phyloP scores from a whole-genome alignment of 2,113 vertebrate species.

The Falcunculus frontatus region DNA sequence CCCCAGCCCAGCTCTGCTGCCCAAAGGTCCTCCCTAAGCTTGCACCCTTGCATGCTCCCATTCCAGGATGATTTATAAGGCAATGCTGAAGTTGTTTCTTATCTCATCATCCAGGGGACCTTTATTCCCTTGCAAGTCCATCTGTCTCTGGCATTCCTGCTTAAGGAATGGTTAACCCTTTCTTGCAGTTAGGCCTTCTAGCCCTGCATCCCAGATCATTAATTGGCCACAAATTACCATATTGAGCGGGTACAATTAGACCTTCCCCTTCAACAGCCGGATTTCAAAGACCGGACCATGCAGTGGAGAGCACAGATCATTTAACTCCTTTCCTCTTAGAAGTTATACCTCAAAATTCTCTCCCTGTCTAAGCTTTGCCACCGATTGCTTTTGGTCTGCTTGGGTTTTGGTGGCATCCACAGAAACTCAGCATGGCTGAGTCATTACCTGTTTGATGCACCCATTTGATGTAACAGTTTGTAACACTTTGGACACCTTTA shows the following conservation, averaged over 20 bases:
- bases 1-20: neutral
- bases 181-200: neutral
- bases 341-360: neutral
- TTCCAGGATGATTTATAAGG: neutral
- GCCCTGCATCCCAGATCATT: neutral
- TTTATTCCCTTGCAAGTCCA: neutral
- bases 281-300: neutral
- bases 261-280: neutral
- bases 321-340: neutral
- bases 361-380: neutral
- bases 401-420: neutral
- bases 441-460: neutral
- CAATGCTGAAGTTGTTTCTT: neutral
- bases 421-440: neutral
- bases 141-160: neutral
- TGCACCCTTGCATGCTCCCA: neutral
- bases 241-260: neutral
- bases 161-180: neutral
- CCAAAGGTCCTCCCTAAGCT: rapidly evolving
- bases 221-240: neutral
- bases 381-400: neutral
- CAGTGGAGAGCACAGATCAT: neutral
- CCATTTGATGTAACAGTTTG: neutral
- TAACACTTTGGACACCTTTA: neutral
- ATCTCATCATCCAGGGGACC: neutral